Conservation (phyloP, 2,113 vertebrate genomes). For the Pedetes capensis region DNA sequence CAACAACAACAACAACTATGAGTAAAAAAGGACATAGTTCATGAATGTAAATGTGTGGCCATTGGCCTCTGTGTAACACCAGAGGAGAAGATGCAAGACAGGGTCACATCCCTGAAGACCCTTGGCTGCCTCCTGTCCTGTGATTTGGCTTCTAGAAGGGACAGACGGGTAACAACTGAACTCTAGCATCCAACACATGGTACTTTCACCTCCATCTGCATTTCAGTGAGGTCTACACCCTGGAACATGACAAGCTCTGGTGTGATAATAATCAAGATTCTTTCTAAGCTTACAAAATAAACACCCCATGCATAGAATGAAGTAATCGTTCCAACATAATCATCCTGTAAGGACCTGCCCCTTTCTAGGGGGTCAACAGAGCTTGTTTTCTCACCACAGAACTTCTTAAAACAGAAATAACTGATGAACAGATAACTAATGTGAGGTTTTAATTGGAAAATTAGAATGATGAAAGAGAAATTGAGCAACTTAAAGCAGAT, state of each 20-base stretch:
- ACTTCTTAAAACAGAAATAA: not conserved
- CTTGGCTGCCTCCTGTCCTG: rapidly evolving
- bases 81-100: rapidly evolving
- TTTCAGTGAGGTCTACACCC: not conserved
- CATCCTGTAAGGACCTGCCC: rapidly evolving
- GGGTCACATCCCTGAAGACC: rapidly evolving
- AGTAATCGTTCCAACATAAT: rapidly evolving
- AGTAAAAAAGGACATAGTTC: not conserved
- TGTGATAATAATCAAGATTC: too few relatives aligned
- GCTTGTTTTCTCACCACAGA: not conserved
- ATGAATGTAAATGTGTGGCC: not conserved
- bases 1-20: too few relatives aligned
- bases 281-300: too few relatives aligned
- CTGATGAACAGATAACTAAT: not conserved
- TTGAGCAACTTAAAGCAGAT: not conserved
- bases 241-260: too few relatives aligned
- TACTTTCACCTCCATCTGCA: not conserved
- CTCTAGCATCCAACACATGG: not conserved
- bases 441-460: not conserved
- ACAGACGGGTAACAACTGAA: not conserved
- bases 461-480: slow-evolving; percentile 24
- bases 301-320: not conserved
- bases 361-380: not conserved
- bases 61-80: rapidly evolving
- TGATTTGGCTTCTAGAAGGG: too few relatives aligned